Conservation (phyloP, 2,888 invertebrate genomes). For the Arge pagana region DNA sequence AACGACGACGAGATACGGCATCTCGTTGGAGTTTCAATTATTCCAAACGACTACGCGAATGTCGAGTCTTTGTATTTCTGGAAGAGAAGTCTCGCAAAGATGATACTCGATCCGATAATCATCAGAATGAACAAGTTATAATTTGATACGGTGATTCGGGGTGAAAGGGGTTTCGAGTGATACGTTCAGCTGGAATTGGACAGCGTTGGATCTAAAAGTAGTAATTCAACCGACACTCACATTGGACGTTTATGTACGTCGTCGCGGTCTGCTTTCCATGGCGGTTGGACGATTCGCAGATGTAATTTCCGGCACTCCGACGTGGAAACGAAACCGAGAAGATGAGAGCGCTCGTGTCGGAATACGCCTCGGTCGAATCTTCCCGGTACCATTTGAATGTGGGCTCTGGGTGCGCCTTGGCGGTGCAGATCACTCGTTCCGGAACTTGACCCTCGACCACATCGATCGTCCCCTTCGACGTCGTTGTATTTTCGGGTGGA, state of each 20-base stretch:
- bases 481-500: slow-evolving; percentile 84
- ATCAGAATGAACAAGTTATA: too few species aligned
- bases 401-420: slow-evolving; percentile 72
- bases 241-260: slow-evolving; percentile 79
- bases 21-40: too few species aligned
- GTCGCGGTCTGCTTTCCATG: slow-evolving; percentile 75
- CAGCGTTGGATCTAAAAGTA: too few species aligned
- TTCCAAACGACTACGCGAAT: too few species aligned
- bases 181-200: too few species aligned
- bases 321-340: slow-evolving; percentile 71
- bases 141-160: too few species aligned
- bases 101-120: too few species aligned
- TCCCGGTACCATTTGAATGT: slow-evolving; percentile 75
- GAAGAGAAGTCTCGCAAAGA: too few species aligned
- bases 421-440: slow-evolving; percentile 64
- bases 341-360: slow-evolving; percentile 62
- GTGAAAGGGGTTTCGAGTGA: too few species aligned
- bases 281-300: slow-evolving; percentile 78
- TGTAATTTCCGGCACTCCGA: slow-evolving; percentile 75
- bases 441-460: slow-evolving; percentile 65
- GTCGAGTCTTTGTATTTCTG: too few species aligned
- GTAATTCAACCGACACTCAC: slow-evolving; percentile 76
- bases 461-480: slow-evolving; percentile 63
- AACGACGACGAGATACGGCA: too few species aligned
- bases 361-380: slow-evolving; percentile 60